These are phyloP conservation scores for Lepilemur ruficaudatus DNA, from an alignment of 2,797 vertebrate genomes.

Conservation along the genomic window DNA sequence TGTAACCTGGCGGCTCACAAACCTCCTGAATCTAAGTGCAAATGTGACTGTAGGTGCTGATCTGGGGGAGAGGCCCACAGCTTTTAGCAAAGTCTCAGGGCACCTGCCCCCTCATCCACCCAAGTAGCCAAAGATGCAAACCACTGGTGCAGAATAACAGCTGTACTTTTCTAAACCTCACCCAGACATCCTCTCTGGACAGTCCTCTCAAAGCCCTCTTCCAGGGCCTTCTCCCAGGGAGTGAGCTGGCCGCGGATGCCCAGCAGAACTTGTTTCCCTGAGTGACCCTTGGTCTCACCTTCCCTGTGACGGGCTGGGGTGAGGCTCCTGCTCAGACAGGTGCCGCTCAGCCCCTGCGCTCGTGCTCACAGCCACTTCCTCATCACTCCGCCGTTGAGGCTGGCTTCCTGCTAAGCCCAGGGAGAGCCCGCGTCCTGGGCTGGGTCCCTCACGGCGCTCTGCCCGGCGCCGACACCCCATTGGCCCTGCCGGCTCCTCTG, in stretches of 20 bases:
- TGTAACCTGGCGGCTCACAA: background rate
- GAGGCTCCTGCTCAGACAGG: background rate
- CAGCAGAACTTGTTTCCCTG: background rate
- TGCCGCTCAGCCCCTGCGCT: background rate
- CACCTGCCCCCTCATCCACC: background rate
- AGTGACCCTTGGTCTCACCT: background rate
- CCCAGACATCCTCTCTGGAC: background rate
- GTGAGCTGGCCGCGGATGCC: background rate
- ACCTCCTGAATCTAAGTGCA: background rate
- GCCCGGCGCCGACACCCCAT: conserved; percentile 1
- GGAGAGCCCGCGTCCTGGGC: conserved; percentile 13
- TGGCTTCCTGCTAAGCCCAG: conserved; percentile 65
- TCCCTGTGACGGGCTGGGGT: background rate
- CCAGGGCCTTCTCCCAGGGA: background rate
- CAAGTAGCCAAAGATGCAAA: background rate
- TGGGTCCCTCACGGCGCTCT: conserved; percentile 23
- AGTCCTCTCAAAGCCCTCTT: background rate
- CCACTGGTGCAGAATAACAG: background rate
- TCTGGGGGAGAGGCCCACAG: background rate
- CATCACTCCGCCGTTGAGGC: background rate
- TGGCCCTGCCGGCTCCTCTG: conserved; percentile 7
- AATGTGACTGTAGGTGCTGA: background rate
- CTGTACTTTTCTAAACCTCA: background rate
- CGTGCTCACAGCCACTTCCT: conserved; percentile 67
- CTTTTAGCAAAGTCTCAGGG: background rate